Conservation (phyloP, 2,888 invertebrate species). For the Brachycybe producta region DNA sequence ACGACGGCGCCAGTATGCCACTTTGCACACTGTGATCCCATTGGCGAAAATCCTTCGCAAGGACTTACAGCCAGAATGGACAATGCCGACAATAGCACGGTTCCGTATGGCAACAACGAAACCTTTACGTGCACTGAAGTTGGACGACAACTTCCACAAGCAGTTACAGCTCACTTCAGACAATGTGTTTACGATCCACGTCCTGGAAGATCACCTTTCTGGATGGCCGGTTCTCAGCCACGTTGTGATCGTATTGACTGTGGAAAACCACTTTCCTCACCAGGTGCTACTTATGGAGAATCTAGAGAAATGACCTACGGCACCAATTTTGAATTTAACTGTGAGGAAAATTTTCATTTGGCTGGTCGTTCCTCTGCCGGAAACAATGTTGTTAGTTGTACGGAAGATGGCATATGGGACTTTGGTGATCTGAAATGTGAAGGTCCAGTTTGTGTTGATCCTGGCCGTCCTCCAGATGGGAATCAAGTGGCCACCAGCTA, state of each 20-base stretch:
- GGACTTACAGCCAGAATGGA: constrained; percentile 63
- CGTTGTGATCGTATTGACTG: constrained; percentile 76
- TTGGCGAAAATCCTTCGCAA: constrained; percentile 78
- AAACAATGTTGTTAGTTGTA: constrained; percentile 82
- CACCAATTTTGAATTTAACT: constrained; percentile 89
- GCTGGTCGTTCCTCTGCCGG: constrained; percentile 76
- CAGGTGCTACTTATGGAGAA: constrained; percentile 86
- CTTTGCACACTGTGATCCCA: constrained; percentile 83
- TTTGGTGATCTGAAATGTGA: constrained; percentile 91
- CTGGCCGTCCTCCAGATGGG: constrained; percentile 86
- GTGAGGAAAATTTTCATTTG: constrained; percentile 77
- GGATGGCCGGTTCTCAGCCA: constrained; percentile 57
- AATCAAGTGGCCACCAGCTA: constrained; percentile 57
- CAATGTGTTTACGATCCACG: constrained; percentile 94
- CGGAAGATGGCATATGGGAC: constrained; percentile 89
- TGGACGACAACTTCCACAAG: constrained; percentile 64
- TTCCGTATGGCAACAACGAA: constrained; percentile 81
- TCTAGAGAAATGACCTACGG: constrained; percentile 77
- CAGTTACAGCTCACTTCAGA: constrained; percentile 69
- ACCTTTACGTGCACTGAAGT: constrained; percentile 66
- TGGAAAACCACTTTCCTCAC: constrained; percentile 77
- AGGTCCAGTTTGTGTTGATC: constrained; percentile 93
- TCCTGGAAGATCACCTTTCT: constrained; percentile 43
- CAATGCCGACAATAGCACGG: constrained; percentile 67
- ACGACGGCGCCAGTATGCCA: constrained; percentile 84